A percentile compares a stretch with the other conserved stretches of the same genome.
phyloP scores from a whole-genome alignment of 1,140 invertebrate genomes.

The Heliconius melpomene region DNA sequence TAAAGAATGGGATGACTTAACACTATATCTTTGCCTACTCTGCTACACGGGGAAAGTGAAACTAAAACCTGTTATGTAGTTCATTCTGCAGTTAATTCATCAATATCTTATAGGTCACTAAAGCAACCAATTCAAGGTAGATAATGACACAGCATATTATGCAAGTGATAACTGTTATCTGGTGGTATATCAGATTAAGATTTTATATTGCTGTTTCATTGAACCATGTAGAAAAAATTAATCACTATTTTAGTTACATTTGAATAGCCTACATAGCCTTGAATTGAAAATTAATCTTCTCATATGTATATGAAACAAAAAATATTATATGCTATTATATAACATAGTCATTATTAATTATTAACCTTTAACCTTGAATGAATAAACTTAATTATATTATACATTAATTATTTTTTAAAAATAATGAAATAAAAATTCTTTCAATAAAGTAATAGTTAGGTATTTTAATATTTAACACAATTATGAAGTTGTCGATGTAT shows the following conservation, averaged over 20 bases:
- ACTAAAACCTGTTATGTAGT: neutral
- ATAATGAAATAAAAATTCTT: neutral
- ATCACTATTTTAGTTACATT: neutral
- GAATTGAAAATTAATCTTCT: neutral
- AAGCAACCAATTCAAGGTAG: neutral
- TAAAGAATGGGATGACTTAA: too few relatives aligned
- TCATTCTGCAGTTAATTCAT: neutral
- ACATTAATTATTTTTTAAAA: neutral
- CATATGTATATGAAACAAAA: neutral
- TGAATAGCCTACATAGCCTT: neutral
- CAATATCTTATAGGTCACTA: neutral
- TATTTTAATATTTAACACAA: constrained; percentile 4
- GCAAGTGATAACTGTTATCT: neutral
- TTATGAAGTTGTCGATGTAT: neutral
- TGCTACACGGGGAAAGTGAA: too few relatives aligned
- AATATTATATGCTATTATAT: neutral
- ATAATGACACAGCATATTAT: neutral
- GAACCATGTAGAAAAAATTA: neutral
- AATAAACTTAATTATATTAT: neutral
- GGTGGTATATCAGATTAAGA: neutral
- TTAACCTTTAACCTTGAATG: neutral
- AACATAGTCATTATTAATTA: neutral
- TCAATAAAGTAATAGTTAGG: neutral
- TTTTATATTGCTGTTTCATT: neutral
- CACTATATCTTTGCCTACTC: too few relatives aligned